Base-by-base conservation (phyloP, 2,888 invertebrate genomes). In the Drosophila suboccidentalis region DNA sequence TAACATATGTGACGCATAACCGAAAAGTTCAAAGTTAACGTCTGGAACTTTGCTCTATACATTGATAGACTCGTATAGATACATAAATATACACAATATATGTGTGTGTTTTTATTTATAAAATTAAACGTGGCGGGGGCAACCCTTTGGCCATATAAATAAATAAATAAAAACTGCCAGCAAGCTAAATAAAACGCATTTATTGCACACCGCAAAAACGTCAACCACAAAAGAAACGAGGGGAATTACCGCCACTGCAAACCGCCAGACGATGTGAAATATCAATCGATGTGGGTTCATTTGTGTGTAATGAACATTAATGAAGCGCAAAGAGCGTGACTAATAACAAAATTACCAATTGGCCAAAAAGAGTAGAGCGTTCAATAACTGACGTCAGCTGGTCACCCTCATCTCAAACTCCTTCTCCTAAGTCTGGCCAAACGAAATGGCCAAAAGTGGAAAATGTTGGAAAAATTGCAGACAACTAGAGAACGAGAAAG, bases 251-350 rank as follows among this genome's bases (percentile, higher is more conserved):
- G 78, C 47, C 58, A 73, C 46, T 70, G 71, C 44, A 82, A 75
- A 78, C 84, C 82, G 82, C 82, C 81, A 84, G 69, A 69, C 78
- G 84, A 68, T 59, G 80, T 61, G 81, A 68, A 87, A 86, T 86
- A 89, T 89, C 85, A 89, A 86, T 89, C 85, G 85, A 84, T 86
- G 89, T 89, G 85, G 85, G 85, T 87, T 80, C 85, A 84, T 86
- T 86, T 86, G 82, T 89, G 86, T 89, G 89, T 87, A 89, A 86
- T 86, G 89, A 89, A 86, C 86, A 89, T 86, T 86, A 86, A 86
- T 89, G 86, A 89, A 86, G 87, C 86, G 86, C 86, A 87, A 89
- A 86, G 85, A 89, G 86, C 86, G 86, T 89, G 89, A 89, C 86
- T 86, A 86, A 86, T 86, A 86, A 77, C 85, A 80, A 87, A 86